Conservation (phyloP, 2,113 vertebrate species). For the Oncorhynchus keta region DNA sequence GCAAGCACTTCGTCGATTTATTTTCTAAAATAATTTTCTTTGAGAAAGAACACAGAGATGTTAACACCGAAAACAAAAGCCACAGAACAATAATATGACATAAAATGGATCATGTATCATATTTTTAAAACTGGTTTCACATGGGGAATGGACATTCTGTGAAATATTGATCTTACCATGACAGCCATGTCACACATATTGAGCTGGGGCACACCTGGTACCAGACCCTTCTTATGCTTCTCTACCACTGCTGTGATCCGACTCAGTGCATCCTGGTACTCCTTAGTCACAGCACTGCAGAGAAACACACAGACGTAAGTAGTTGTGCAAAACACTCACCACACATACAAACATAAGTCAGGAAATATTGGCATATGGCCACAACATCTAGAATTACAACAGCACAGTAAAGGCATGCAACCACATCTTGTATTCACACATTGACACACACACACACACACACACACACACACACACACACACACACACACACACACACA, state of each 20-base stretch:
- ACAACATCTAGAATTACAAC: too few relatives aligned
- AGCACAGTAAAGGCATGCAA: not conserved
- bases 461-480: too few relatives aligned
- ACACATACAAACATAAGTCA: not conserved
- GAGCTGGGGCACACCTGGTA: slow-evolving; percentile 88
- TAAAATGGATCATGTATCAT: not conserved
- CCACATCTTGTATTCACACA: not conserved
- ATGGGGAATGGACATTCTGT: too few relatives aligned
- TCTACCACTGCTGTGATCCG: slow-evolving; percentile 63
- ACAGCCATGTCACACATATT: slow-evolving; percentile 89
- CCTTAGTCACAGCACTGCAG: slow-evolving; percentile 74
- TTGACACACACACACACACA: too few relatives aligned
- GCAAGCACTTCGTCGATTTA: not conserved
- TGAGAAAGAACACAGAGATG: not conserved
- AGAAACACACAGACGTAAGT: not conserved
- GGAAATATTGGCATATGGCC: not conserved
- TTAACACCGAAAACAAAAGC: not conserved
- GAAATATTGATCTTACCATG: slow-evolving; percentile 81
- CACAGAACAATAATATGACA: not conserved
- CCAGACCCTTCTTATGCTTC: slow-evolving; percentile 75
- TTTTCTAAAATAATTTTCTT: not conserved
- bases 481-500: too few relatives aligned
- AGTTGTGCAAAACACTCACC: too few relatives aligned
- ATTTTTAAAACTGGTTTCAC: too few relatives aligned
- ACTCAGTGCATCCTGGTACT: slow-evolving; percentile 74